Conservation (phyloP, 2,113 vertebrate species). For the Menura novaehollandiae region DNA sequence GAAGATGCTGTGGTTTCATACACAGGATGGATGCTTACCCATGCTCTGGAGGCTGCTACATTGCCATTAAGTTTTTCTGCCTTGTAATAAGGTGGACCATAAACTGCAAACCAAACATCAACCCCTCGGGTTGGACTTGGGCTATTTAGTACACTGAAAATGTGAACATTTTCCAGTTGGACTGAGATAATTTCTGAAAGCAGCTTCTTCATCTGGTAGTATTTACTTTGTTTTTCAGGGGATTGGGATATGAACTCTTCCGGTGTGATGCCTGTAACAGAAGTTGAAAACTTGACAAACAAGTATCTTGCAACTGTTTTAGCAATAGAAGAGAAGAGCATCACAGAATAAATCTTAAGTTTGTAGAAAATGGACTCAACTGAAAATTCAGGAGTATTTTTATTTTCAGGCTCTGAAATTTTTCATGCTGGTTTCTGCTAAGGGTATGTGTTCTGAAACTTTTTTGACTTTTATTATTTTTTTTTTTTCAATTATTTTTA, state of each 20-base stretch:
- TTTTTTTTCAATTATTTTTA: not conserved
- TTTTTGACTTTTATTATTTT: not conserved
- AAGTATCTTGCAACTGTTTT: not conserved
- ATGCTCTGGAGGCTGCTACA: slow-evolving; percentile 73
- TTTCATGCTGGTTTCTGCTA: not conserved
- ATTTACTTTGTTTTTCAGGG: slow-evolving; percentile 70
- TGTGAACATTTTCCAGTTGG: slow-evolving; percentile 69
- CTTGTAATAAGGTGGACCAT: slow-evolving; percentile 77
- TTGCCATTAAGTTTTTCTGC: slow-evolving; percentile 84
- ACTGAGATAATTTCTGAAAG: slow-evolving; percentile 78
- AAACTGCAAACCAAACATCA: slow-evolving; percentile 81
- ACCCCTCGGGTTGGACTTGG: slow-evolving; percentile 43
- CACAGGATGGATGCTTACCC: slow-evolving; percentile 61
- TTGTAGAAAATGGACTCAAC: not conserved
- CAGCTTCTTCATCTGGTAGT: slow-evolving; percentile 68
- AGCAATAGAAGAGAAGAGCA: not conserved
- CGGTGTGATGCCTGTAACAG: slow-evolving; percentile 74
- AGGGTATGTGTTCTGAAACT: not conserved
- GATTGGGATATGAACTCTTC: slow-evolving; percentile 77
- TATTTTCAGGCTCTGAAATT: not conserved
- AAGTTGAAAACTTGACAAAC: not conserved
- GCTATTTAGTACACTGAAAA: slow-evolving; percentile 80
- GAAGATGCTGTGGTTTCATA: not conserved
- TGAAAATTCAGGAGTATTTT: not conserved
- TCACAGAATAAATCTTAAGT: not conserved